Conservation (phyloP, 1,140 invertebrate genomes). For the Epicauta chinensis region DNA sequence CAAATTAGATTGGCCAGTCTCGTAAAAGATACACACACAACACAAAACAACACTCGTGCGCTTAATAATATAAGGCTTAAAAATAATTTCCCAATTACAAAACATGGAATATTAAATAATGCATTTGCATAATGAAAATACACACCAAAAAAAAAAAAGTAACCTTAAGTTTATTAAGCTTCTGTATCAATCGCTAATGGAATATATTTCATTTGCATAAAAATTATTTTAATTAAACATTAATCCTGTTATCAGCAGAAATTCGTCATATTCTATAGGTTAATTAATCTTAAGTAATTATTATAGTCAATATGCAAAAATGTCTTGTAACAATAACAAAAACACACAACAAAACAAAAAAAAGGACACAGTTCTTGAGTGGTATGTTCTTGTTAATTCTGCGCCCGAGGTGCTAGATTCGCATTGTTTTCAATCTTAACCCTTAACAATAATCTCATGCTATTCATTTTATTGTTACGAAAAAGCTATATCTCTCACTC, state of each 20-base stretch:
- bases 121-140: conserved; percentile 22
- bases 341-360: too few relatives aligned
- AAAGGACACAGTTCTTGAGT: background rate
- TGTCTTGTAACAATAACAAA: background rate
- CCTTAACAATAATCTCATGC: conserved; percentile 13
- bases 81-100: conserved; percentile 30
- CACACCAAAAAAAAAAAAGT: too few relatives aligned
- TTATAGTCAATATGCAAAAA: conserved; percentile 4
- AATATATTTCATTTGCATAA: conserved; percentile 27
- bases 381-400: conserved; percentile 12
- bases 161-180: conserved; percentile 25
- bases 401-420: conserved; percentile 7
- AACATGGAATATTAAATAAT: conserved; percentile 29
- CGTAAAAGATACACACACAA: too few relatives aligned
- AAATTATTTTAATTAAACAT: conserved; percentile 19
- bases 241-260: conserved; percentile 13
- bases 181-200: conserved; percentile 24
- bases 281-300: conserved; percentile 9
- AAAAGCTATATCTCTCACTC: background rate
- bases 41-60: too few relatives aligned
- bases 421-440: conserved; percentile 13
- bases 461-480: conserved; percentile 13
- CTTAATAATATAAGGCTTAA: conserved; percentile 20
- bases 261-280: conserved; percentile 9
- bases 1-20: too few relatives aligned